These are phyloP conservation scores for Neoseiulus cucumeris DNA, from an alignment of 1,140 invertebrate species.

Conservation along the genomic window DNA sequence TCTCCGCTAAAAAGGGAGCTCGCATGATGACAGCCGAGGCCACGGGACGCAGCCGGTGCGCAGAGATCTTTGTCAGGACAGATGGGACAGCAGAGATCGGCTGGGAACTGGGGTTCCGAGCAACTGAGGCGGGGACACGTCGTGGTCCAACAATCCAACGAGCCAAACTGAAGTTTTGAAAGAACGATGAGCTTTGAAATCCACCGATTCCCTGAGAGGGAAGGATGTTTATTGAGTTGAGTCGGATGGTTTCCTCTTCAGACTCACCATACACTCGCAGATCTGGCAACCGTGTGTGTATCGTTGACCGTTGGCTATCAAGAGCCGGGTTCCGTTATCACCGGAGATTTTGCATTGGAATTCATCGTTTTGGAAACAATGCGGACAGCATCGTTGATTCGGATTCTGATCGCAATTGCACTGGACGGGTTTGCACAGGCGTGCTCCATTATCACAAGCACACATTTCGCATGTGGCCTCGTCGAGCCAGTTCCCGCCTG, in stretches of 20 bases:
- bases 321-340: not conserved
- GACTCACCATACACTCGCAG: not conserved
- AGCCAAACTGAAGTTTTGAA: not conserved
- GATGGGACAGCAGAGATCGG: slow-evolving; percentile 7
- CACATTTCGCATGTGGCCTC: not conserved
- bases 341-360: not conserved
- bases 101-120: not conserved
- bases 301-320: not conserved
- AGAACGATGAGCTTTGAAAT: not conserved
- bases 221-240: not conserved
- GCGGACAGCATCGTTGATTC: not conserved
- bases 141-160: not conserved
- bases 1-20: too few species aligned
- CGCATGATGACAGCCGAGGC: too few species aligned
- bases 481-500: not conserved
- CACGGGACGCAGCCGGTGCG: not conserved
- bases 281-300: not conserved
- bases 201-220: not conserved
- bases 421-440: not conserved
- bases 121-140: not conserved
- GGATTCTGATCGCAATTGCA: not conserved
- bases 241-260: not conserved
- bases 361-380: not conserved
- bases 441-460: not conserved
- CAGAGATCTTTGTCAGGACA: not conserved